A percentile compares a stretch with the other conserved stretches of the same genome.
Conservation (phyloP, 2,888 invertebrate genomes). For the Andrena haemorrhoa region DNA sequence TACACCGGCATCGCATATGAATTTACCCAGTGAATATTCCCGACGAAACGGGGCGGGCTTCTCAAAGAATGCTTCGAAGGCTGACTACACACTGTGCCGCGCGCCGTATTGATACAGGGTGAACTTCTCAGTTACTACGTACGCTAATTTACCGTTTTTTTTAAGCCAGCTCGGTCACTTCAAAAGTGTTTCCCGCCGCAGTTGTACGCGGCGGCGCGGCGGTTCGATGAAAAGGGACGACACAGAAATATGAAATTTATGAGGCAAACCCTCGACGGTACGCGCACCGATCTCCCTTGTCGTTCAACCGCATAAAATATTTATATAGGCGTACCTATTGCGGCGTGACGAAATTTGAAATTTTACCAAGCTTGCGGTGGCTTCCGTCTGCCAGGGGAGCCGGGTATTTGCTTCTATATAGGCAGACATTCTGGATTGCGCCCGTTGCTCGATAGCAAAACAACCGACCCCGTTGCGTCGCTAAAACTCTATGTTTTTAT, state of each 20-base stretch:
- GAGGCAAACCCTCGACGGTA: slow-evolving; percentile 28
- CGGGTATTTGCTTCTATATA: slow-evolving; percentile 40
- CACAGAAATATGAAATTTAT: slow-evolving; percentile 55
- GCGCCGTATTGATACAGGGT: neutral
- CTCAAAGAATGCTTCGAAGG: neutral
- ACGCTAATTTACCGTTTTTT: neutral
- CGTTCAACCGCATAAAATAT: slow-evolving; percentile 67
- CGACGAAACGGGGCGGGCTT: neutral
- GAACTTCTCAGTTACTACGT: neutral
- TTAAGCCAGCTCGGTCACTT: neutral
- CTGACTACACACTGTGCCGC: neutral
- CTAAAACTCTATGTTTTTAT: neutral
- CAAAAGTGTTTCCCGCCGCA: neutral
- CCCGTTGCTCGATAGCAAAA: slow-evolving; percentile 6
- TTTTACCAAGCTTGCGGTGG: slow-evolving; percentile 58
- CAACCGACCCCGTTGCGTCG: neutral
- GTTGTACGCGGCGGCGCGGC: neutral
- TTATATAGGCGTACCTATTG: slow-evolving; percentile 63
- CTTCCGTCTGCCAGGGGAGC: slow-evolving; percentile 16
- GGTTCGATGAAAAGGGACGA: slow-evolving; percentile 37
- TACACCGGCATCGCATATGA: neutral
- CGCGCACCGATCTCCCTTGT: slow-evolving; percentile 36
- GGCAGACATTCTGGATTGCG: slow-evolving; percentile 38
- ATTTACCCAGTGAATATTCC: slow-evolving; percentile 2
- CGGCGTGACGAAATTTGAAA: slow-evolving; percentile 66